Evolutionary conservation across 2,888 invertebrate species (phyloP).

Genomic region (Cremastinae sp.): DNA sequence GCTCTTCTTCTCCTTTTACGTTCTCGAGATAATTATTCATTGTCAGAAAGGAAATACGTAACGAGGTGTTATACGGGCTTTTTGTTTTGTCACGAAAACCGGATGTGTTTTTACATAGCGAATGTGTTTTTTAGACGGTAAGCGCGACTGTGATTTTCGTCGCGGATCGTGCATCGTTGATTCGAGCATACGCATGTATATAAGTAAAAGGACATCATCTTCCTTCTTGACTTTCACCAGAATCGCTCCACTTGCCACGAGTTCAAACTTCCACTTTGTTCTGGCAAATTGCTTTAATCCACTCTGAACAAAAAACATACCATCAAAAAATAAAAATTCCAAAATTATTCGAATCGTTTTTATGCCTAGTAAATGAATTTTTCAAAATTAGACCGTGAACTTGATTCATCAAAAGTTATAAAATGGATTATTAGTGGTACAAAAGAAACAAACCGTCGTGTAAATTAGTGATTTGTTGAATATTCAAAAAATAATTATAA

Average conservation of each 20-base stretch:
- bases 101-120: background rate
- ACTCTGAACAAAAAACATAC: conserved; percentile 17
- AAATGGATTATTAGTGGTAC: no score
- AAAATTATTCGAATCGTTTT: no score
- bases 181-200: conserved; percentile 56
- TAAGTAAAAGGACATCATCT: conserved; percentile 60
- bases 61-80: no score
- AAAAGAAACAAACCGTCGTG: no score
- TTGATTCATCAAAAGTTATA: no score
- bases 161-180: conserved; percentile 53
- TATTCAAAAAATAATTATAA: no score
- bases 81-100: no score
- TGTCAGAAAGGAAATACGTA: no score
- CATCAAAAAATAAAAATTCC: conserved; percentile 45
- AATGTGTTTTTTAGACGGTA: background rate
- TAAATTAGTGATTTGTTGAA: no score
- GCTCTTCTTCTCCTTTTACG: background rate
- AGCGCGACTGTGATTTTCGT: conserved; percentile 37
- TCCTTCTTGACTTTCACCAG: conserved; percentile 69
- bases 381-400: no score
- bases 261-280: conserved; percentile 29
- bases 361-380: no score
- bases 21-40: no score
- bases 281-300: conserved; percentile 15
- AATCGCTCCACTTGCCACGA: conserved; percentile 73